These are phyloP conservation scores for Orchesellides sinensis DNA, from an alignment of 2,888 invertebrate genomes.

Conservation along the genomic window DNA sequence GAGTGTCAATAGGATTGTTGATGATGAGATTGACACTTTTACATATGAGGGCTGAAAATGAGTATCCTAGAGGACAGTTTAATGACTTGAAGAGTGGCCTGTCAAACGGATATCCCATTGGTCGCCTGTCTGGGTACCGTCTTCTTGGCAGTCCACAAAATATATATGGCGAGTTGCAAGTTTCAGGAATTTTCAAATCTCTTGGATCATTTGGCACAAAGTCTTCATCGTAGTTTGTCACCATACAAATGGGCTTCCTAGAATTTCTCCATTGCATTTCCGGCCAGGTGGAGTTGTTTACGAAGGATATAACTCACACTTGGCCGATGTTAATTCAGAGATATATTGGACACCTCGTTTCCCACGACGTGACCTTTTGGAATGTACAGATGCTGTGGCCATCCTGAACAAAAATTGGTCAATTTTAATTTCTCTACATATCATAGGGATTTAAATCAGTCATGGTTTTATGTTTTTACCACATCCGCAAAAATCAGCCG, in stretches of 20 bases:
- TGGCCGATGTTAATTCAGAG: conserved; percentile 40
- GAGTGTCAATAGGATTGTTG: conserved; percentile 20
- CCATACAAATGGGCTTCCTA: conserved; percentile 62
- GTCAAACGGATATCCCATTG: conserved; percentile 56
- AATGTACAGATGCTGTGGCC: conserved; percentile 89
- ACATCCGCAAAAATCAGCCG: conserved; percentile 76
- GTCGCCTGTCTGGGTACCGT: conserved; percentile 44
- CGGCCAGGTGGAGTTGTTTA: not conserved
- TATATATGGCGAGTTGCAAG: conserved; percentile 58
- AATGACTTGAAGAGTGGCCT: conserved; percentile 27
- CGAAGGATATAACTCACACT: conserved; percentile 51
- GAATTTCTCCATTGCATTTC: conserved; percentile 15
- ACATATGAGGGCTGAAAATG: conserved; percentile 33
- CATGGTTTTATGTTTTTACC: too few relatives aligned
- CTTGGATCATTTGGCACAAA: conserved; percentile 40
- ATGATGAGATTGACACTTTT: conserved; percentile 30
- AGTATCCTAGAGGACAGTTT: conserved; percentile 35
- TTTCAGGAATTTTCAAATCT: conserved; percentile 13
- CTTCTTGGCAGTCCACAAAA: conserved; percentile 54
- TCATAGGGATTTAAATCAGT: not conserved
- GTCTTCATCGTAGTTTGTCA: conserved; percentile 63
- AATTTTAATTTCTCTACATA: too few relatives aligned
- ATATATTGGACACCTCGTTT: conserved; percentile 45
- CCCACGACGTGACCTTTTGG: too few relatives aligned
- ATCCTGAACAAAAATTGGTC: conserved; percentile 77